Evolutionary conservation across 64 coral and sea anemone species (phyloP), one percentile per base, ranked within the genome.

Genomic region (Dendrophyllia cribrosa): DNA sequence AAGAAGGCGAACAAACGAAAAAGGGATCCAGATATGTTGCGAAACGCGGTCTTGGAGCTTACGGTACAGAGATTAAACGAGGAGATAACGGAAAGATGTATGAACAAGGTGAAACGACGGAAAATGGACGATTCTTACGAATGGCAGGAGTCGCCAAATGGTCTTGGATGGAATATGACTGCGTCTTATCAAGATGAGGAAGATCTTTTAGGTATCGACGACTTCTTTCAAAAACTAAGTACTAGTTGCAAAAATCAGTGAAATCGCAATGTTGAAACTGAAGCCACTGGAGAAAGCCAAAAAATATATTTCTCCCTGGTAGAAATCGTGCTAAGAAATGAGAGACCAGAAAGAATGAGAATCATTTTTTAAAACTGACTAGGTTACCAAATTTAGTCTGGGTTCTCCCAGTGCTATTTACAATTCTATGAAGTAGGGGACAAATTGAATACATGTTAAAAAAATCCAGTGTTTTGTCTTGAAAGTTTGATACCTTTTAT

Each of bases 21-120:
- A 76, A 74, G 88, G 59, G 78, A 89, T 48, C 94, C 93, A 11
- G 97, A 99, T 91, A 96, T 99, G 89, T 88, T 85, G n/a, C 61
- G 94, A 76, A 93, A 90, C 72, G 97, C 97, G 4, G 88, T 99
- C 19, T 86, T 99, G 13, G 91, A 99, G 49, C 74, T 87, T 44
- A 96, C 97, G 15, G 91, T 99, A 49, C 90, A 96, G 74, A 99
- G 88, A 88, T 59, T 99, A 6, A 99, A 99, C 82, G 97, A 99
- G 14, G 97, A 99, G 78, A 99, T 99, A 20, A 96, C 88, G 10
- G 94, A 93, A 15, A 77, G 97, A 73, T 99, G 94, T 59, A 93
- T 93, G 83, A 99, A 76, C 44, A 99, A 96, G 19, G 89, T 86
- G 2, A 99, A 99, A 67, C 86, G 87, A 46, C 88, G 91, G 70